phyloP scores from a whole-genome alignment of 2,888 invertebrate species.

The Brachyptera risi region DNA sequence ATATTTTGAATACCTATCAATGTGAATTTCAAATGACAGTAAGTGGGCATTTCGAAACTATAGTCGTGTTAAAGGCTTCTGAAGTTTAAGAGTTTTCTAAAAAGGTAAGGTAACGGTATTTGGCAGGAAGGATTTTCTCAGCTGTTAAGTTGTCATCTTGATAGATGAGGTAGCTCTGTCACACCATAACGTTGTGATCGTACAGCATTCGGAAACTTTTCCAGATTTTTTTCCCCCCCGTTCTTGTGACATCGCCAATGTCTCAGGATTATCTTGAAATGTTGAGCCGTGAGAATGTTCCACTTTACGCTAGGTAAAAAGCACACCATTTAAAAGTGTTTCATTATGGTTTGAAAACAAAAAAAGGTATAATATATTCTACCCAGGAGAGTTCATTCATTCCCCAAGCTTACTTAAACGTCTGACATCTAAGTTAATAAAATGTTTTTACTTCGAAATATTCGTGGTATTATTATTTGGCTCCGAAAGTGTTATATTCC shows the following conservation, averaged over 20 bases:
- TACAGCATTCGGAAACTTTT: background rate
- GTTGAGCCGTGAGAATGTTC: background rate
- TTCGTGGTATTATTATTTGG: no score
- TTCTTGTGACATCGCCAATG: background rate
- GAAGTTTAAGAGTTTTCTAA: background rate
- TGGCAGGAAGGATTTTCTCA: background rate
- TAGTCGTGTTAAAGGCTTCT: background rate
- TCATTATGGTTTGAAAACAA: background rate
- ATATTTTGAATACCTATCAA: no score
- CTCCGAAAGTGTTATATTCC: no score
- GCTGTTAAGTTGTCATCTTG: slow-evolving; percentile 1
- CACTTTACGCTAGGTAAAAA: background rate
- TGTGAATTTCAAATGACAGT: no score
- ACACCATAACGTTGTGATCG: slow-evolving; percentile 1
- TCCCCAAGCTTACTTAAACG: no score
- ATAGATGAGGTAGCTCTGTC: background rate
- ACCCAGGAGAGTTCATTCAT: background rate
- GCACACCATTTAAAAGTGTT: background rate
- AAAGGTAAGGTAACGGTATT: background rate
- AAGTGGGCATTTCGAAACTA: no score
- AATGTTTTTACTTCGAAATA: background rate
- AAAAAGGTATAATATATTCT: background rate
- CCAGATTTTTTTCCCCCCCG: background rate
- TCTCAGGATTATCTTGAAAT: background rate
- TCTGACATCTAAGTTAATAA: background rate